Evolutionary conservation across 2,888 invertebrate genomes (phyloP).

Genomic region (Drosophila fungiperda): DNA sequence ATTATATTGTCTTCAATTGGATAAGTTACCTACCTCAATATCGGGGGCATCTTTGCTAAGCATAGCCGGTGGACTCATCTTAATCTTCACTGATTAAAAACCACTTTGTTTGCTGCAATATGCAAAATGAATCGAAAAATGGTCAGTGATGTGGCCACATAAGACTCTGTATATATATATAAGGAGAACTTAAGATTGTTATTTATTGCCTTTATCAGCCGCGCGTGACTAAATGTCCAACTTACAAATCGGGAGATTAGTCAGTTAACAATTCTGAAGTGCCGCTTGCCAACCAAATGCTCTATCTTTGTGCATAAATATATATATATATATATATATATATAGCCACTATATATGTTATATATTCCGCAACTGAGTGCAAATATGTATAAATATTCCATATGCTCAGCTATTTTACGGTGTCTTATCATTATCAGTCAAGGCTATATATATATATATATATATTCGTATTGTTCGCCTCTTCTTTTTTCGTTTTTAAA

Average conservation of each 20-base stretch:
- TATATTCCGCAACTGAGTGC: conserved; percentile 7
- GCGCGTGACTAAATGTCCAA: conserved; percentile 37
- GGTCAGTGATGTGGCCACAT: background rate
- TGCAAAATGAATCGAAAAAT: background rate
- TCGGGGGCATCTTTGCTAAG: conserved; percentile 91
- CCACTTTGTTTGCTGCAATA: conserved; percentile 4
- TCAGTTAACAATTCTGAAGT: conserved; percentile 25
- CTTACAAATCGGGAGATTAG: conserved; percentile 41
- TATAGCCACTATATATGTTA: conserved; percentile 3
- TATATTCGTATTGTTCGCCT: background rate
- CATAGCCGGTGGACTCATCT: conserved; percentile 85
- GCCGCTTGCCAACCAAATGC: conserved; percentile 48
- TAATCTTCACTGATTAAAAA: conserved; percentile 9
- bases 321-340: conserved; percentile 45
- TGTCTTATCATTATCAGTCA: conserved; percentile 53
- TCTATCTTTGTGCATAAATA: conserved; percentile 42
- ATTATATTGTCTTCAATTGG: background rate
- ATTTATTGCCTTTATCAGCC: conserved; percentile 40
- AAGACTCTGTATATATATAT: background rate
- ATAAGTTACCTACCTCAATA: conserved; percentile 89
- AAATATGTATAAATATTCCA: conserved; percentile 1
- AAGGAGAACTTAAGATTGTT: conserved; percentile 22
- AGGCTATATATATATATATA: conserved; percentile 38
- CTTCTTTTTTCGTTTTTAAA: background rate
- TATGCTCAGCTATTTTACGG: conserved; percentile 13